Evolutionary conservation across 2,888 invertebrate species (phyloP).

Genomic region (Bombylius major): DNA sequence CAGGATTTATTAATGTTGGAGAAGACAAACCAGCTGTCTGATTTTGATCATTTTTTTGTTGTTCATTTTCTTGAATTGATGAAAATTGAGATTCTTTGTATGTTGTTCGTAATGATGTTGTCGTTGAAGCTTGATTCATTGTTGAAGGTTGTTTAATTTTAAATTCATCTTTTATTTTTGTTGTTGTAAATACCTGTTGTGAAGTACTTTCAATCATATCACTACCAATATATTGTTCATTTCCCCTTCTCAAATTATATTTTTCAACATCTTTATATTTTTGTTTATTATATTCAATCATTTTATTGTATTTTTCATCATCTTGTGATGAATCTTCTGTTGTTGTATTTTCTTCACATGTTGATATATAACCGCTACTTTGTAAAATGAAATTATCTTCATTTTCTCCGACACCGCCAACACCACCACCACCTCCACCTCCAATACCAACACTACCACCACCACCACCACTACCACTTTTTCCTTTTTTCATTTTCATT

Average conservation of each 20-base stretch:
- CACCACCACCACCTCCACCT: too few species aligned
- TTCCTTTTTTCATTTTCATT: background rate
- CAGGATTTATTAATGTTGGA: slow-evolving; percentile 2
- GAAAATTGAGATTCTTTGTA: background rate
- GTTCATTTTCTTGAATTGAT: background rate
- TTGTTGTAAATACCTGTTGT: background rate
- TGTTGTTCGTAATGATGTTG: background rate
- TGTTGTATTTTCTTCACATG: background rate
- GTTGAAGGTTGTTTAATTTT: background rate
- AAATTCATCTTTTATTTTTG: background rate
- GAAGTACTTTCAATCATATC: background rate
- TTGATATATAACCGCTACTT: background rate
- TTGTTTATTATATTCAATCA: background rate
- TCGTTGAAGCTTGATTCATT: background rate
- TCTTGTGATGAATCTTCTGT: background rate
- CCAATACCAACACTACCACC: too few species aligned
- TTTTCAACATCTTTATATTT: background rate
- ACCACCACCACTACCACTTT: too few species aligned
- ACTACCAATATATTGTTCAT: background rate
- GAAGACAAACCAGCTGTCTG: background rate
- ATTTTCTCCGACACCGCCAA: background rate
- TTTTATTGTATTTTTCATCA: background rate
- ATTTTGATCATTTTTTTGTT: background rate
- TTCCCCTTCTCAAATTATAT: background rate
- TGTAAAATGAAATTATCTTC: background rate